Conservation (phyloP, 2,797 vertebrate genomes). For the Chanos chanos region DNA sequence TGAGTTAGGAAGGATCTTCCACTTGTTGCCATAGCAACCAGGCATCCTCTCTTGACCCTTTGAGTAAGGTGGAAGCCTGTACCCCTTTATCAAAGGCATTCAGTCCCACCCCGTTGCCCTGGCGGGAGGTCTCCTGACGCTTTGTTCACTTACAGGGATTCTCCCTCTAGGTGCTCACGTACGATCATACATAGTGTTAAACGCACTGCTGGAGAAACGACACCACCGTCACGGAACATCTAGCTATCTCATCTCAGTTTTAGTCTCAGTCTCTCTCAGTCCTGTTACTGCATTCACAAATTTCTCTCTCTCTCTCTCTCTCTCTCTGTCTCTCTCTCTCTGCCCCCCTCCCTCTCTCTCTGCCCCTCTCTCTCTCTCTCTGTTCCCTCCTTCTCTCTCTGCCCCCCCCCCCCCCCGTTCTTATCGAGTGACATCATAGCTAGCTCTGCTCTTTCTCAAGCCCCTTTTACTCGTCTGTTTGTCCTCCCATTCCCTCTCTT, state of each 20-base stretch:
- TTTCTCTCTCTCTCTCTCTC: slow-evolving; percentile 20
- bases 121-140: too few relatives aligned
- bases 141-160: too few relatives aligned
- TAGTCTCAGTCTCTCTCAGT: neutral
- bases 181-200: neutral
- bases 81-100: too few relatives aligned
- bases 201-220: neutral
- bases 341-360: neutral
- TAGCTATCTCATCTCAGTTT: neutral
- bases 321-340: neutral
- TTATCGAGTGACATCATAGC: slow-evolving; percentile 4
- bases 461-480: slow-evolving; percentile 44
- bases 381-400: neutral
- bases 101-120: too few relatives aligned
- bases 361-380: slow-evolving; percentile 38
- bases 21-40: too few relatives aligned
- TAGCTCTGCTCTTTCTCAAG: slow-evolving; percentile 6
- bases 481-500: neutral
- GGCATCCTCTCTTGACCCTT: too few relatives aligned
- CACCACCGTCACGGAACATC: neutral
- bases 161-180: too few relatives aligned
- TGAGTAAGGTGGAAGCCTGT: too few relatives aligned
- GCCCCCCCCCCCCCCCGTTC: neutral
- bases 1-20: too few relatives aligned
- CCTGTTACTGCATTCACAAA: slow-evolving; percentile 11